A percentile compares a stretch with the other conserved stretches of the same genome.
Evolutionary conservation across 2,113 vertebrate genomes (phyloP).

Genomic region (Natator depressus): DNA sequence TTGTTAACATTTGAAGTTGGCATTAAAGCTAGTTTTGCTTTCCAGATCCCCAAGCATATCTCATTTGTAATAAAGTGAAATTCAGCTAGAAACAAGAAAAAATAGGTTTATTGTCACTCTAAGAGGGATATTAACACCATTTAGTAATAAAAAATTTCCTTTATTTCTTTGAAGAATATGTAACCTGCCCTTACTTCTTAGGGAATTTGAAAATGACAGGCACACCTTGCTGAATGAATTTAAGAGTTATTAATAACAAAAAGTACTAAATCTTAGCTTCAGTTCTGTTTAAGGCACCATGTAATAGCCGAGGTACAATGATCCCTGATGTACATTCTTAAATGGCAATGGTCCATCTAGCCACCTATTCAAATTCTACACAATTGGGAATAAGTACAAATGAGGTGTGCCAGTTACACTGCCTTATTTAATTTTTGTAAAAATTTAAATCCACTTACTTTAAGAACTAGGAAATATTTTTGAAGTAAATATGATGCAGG

Average conservation of each 20-base stretch:
- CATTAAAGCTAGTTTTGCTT: slow-evolving; percentile 81
- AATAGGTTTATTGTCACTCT: slow-evolving; percentile 77
- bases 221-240: slow-evolving; percentile 83
- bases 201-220: slow-evolving; percentile 83
- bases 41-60: slow-evolving; percentile 76
- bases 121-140: slow-evolving; percentile 76
- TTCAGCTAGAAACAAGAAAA: slow-evolving; percentile 80
- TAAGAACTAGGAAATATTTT: slow-evolving; percentile 82
- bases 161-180: slow-evolving; percentile 79
- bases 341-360: slow-evolving; percentile 86
- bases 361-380: slow-evolving; percentile 85
- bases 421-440: slow-evolving; percentile 82
- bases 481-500: slow-evolving; percentile 82
- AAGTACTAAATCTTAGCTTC: slow-evolving; percentile 85
- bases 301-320: slow-evolving; percentile 90
- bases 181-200: slow-evolving; percentile 78
- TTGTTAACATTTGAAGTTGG: slow-evolving; percentile 69
- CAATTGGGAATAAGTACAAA: slow-evolving; percentile 82
- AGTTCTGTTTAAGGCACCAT: slow-evolving; percentile 91
- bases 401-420: slow-evolving; percentile 86
- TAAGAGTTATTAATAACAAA: slow-evolving; percentile 81
- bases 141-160: slow-evolving; percentile 72
- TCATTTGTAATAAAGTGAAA: slow-evolving; percentile 82
- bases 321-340: slow-evolving; percentile 92
- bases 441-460: slow-evolving; percentile 80